These are phyloP conservation scores for Pangasianodon hypophthalmus DNA, from an alignment of 2,113 vertebrate genomes.

Conservation along the genomic window DNA sequence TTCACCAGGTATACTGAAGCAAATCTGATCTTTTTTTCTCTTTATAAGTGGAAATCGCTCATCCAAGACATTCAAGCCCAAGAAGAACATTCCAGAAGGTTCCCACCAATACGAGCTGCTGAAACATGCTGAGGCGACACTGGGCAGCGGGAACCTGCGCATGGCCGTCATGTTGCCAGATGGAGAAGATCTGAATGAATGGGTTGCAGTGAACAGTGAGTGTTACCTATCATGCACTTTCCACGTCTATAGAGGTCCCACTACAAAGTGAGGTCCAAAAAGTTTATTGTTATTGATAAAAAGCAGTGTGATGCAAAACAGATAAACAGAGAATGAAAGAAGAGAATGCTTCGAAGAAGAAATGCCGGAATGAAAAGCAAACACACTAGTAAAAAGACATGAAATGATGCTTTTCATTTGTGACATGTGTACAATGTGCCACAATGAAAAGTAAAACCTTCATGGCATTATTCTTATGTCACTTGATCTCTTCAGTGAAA, in stretches of 20 bases:
- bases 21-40: not conserved
- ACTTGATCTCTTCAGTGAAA: not conserved
- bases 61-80: conserved; percentile 94
- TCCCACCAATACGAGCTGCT: conserved; percentile 94
- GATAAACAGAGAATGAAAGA: not conserved
- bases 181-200: conserved; percentile 94
- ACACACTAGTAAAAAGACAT: not conserved
- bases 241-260: not conserved
- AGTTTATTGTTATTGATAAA: not conserved
- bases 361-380: not conserved
- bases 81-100: conserved; percentile 95
- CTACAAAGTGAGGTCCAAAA: not conserved
- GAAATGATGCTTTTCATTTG: not conserved
- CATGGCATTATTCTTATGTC: not conserved
- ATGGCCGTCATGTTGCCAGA: conserved; percentile 93
- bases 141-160: conserved; percentile 91
- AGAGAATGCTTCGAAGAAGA: too few species aligned
- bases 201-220: conserved; percentile 97
- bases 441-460: not conserved
- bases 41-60: conserved; percentile 82
- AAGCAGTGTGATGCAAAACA: not conserved
- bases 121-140: conserved; percentile 91
- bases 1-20: not conserved
- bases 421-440: not conserved
- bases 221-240: not conserved